Evolutionary conservation across 1,140 invertebrate genomes (phyloP).

Genomic region (Venturia canescens): DNA sequence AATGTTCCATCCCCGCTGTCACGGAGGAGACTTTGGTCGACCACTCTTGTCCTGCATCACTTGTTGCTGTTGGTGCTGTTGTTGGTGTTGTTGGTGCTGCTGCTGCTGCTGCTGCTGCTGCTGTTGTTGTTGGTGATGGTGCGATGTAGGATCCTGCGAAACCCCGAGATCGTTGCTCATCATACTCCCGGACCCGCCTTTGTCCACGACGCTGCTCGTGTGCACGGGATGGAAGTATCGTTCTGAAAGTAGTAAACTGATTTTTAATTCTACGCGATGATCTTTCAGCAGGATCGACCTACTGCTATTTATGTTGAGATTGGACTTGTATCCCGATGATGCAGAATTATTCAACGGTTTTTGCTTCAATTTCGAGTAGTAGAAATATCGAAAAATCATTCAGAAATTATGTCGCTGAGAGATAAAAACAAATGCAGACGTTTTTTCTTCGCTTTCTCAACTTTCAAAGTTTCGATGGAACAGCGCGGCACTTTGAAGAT

Average conservation of each 20-base stretch:
- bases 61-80: slow-evolving; percentile 70
- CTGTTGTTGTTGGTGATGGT: slow-evolving; percentile 68
- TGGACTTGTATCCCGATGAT: background rate
- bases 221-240: slow-evolving; percentile 76
- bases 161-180: slow-evolving; percentile 71
- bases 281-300: slow-evolving; percentile 14
- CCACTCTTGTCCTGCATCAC: slow-evolving; percentile 75
- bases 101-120: slow-evolving; percentile 59
- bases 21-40: slow-evolving; percentile 75
- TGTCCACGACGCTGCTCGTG: slow-evolving; percentile 73
- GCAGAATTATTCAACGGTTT: too few relatives aligned
- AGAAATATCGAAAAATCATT: too few relatives aligned
- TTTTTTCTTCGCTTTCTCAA: too few relatives aligned
- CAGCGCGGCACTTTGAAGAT: too few relatives aligned
- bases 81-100: slow-evolving; percentile 61
- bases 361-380: too few relatives aligned
- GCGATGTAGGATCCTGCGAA: slow-evolving; percentile 65
- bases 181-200: slow-evolving; percentile 69
- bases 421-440: too few relatives aligned
- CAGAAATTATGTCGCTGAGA: too few relatives aligned
- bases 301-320: background rate
- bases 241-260: slow-evolving; percentile 66
- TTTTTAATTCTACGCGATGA: slow-evolving; percentile 52
- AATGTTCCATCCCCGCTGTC: slow-evolving; percentile 69
- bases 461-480: too few relatives aligned